Evolutionary conservation across 2,113 vertebrate species (phyloP), one percentile per base, ranked within the genome.

Genomic region (Dicerorhinus sumatrensis): DNA sequence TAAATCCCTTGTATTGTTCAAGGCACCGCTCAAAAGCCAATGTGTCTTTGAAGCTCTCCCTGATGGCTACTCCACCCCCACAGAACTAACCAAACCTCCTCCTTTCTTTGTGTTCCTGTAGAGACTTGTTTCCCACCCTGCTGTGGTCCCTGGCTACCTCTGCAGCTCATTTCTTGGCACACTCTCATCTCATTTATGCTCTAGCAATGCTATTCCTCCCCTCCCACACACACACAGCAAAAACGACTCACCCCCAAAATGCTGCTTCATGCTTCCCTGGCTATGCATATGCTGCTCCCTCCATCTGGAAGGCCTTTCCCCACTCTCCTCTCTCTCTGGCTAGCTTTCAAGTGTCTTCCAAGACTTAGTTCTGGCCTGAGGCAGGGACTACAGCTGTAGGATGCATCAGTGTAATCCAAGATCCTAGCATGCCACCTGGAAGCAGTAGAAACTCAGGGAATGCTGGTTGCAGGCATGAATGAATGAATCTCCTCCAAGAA

Each of bases 301-400:
- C 29, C 65, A n/a, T 90, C 79, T 87, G 75, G 79, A 90, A 76
- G 54, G 46, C 42, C 62, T 92, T 73, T 51, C n/a, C 51, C 46
- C 4, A 39, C 36, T 36, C 25, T 21, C 16, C 16, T 56, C 12
- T 65, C 62, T 94, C 73, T 85, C 67, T 91, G 81, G 36, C 60
- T 89, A 76, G 39, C 36, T 82, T 93, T 80, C 62, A 81, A 63
- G 31, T 23, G 42, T 93, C 56, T 96, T 91, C 60, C 8, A 85
- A 91, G 97, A 88, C 10, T 87, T 56, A 96, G 14, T 58, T 84
- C 67, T n/a, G 73, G 65, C 39, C 82, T 27, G 46, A 91, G 79
- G 86, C 11, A 62, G 62, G 33, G 39, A 56, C 17, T 10, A 31
- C 23, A 56, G 85, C 65, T 91, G 6, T 62, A 25, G 83, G 91